Evolutionary conservation across 1,140 invertebrate genomes (phyloP).

Genomic region (Chrysoperla carnea): DNA sequence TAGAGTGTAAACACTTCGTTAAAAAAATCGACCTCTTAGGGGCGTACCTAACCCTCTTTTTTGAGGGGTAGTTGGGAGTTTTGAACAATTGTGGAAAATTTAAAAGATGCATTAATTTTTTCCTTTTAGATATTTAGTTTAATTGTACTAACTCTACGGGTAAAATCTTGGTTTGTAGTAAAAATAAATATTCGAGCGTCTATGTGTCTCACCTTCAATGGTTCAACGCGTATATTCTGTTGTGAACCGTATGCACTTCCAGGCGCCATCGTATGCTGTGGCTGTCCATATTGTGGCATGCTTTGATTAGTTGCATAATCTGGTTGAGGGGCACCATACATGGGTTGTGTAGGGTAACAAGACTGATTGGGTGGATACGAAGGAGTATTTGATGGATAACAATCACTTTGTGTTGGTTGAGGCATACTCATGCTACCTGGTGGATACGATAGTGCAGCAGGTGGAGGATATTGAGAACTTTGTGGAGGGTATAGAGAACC

Average conservation of each 20-base stretch:
- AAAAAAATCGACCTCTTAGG: too few relatives aligned
- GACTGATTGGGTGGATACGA: constrained; percentile 7
- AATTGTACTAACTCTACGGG: too few relatives aligned
- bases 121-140: too few relatives aligned
- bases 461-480: background rate
- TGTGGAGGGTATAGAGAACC: background rate
- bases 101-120: too few relatives aligned
- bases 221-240: constrained; percentile 1
- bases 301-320: constrained; percentile 7
- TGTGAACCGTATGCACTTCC: background rate
- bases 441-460: background rate
- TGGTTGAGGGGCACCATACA: constrained; percentile 7
- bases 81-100: too few relatives aligned
- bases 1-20: too few relatives aligned
- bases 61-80: too few relatives aligned
- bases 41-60: too few relatives aligned
- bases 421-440: background rate
- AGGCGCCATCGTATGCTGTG: background rate
- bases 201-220: background rate
- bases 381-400: constrained; percentile 7
- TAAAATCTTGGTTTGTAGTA: too few relatives aligned
- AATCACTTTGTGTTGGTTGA: constrained; percentile 1
- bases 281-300: constrained; percentile 3
- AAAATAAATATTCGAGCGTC: too few relatives aligned
- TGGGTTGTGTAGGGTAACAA: constrained; percentile 12